These are phyloP conservation scores for Thymallus thymallus DNA, from an alignment of 2,113 vertebrate genomes.

Conservation along the genomic window DNA sequence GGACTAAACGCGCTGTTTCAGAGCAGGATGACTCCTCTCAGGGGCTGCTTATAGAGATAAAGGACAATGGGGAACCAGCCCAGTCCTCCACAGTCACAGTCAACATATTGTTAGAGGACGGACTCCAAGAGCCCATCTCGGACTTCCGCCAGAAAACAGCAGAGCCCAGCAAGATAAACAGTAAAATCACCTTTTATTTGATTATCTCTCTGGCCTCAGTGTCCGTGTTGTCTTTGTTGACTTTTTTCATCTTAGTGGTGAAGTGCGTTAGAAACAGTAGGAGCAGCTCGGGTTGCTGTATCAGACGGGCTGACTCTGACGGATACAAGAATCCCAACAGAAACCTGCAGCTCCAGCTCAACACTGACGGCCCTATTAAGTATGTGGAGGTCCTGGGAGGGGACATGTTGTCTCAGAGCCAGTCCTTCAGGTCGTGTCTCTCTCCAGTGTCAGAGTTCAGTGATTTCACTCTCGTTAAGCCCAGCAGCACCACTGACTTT, in stretches of 20 bases:
- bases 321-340: slow-evolving; percentile 65
- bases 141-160: slow-evolving; percentile 61
- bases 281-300: slow-evolving; percentile 41
- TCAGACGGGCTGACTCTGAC: slow-evolving; percentile 42
- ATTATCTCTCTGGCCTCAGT: slow-evolving; percentile 50
- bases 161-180: slow-evolving; percentile 59
- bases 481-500: slow-evolving; percentile 62
- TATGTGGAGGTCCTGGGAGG: slow-evolving; percentile 73
- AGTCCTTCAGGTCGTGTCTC: slow-evolving; percentile 71
- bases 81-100: slow-evolving; percentile 71
- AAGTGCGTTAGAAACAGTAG: slow-evolving; percentile 42
- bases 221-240: slow-evolving; percentile 46
- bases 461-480: slow-evolving; percentile 74
- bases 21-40: slow-evolving; percentile 64
- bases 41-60: slow-evolving; percentile 69
- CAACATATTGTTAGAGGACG: slow-evolving; percentile 74
- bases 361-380: slow-evolving; percentile 74
- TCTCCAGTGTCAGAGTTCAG: slow-evolving; percentile 72
- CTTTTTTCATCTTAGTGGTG: slow-evolving; percentile 47
- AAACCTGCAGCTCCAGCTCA: slow-evolving; percentile 72
- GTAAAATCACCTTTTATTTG: slow-evolving; percentile 64
- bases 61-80: slow-evolving; percentile 70
- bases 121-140: slow-evolving; percentile 64
- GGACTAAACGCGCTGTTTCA: slow-evolving; percentile 68
- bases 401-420: slow-evolving; percentile 66